Evolutionary conservation across 2,797 vertebrate genomes (phyloP).

Genomic region (Leucoraja ocellata): DNA sequence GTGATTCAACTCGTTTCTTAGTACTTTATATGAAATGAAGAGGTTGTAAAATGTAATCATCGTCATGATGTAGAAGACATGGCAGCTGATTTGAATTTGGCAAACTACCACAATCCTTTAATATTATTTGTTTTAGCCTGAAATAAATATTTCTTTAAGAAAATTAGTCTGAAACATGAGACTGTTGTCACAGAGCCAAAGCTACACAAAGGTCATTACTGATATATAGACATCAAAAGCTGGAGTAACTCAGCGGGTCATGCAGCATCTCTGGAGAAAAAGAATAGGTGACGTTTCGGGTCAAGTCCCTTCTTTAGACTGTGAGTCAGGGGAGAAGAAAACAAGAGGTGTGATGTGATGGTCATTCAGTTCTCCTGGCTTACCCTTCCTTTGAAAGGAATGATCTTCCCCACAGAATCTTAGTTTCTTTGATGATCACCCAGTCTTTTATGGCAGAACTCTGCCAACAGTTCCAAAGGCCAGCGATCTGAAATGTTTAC

Average conservation of each 20-base stretch:
- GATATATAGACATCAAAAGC: not conserved
- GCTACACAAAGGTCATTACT: not conserved
- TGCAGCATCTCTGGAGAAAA: too few species aligned
- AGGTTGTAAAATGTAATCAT: too few species aligned
- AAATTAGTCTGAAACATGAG: not conserved
- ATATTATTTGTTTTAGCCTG: not conserved
- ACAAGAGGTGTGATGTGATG: not conserved
- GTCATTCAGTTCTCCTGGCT: not conserved
- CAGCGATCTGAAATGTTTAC: too few species aligned
- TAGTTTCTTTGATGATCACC: not conserved
- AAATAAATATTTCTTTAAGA: not conserved
- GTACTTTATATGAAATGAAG: not conserved
- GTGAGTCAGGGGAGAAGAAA: too few species aligned
- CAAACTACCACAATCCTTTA: too few species aligned
- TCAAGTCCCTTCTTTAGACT: too few species aligned
- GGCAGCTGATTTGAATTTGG: too few species aligned
- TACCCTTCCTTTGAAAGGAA: not conserved
- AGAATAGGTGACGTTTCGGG: too few species aligned
- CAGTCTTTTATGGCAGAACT: too few species aligned
- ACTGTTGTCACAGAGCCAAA: not conserved
- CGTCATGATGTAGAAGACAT: too few species aligned
- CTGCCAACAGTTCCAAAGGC: too few species aligned
- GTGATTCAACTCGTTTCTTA: not conserved
- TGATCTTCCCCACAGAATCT: not conserved
- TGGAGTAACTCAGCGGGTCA: too few species aligned